These are phyloP conservation scores for Cichladusa arquata DNA, from an alignment of 2,113 vertebrate species.

Conservation along the genomic window DNA sequence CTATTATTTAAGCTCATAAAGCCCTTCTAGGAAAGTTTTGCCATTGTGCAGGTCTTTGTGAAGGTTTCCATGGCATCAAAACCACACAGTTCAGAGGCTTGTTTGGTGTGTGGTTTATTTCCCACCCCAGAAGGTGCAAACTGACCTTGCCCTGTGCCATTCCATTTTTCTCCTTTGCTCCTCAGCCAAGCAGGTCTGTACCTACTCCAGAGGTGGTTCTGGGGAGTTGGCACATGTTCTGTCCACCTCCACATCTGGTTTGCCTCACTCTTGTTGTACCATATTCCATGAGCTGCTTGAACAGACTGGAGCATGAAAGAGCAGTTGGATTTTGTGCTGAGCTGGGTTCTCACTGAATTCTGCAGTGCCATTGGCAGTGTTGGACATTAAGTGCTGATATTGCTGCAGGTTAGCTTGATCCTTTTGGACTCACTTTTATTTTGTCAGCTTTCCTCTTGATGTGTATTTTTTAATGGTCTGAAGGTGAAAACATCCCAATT, in stretches of 20 bases:
- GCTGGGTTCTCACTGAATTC: neutral
- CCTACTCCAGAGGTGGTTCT: neutral
- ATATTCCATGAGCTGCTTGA: neutral
- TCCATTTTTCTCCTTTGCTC: neutral
- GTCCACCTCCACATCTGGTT: neutral
- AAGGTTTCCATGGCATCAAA: neutral
- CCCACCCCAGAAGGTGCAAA: neutral
- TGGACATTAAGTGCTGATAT: neutral
- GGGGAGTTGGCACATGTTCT: neutral
- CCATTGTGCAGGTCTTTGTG: neutral
- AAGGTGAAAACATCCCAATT: neutral
- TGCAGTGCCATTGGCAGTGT: neutral
- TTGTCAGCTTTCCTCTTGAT: neutral
- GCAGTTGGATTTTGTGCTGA: neutral
- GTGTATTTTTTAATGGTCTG: neutral
- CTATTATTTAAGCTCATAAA: neutral
- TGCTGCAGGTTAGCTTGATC: neutral
- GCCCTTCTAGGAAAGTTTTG: neutral
- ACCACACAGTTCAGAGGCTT: neutral
- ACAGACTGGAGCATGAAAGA: neutral
- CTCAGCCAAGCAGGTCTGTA: neutral
- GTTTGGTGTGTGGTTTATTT: neutral
- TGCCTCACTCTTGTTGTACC: rapidly evolving
- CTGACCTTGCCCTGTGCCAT: neutral
- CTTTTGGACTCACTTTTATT: neutral